Evolutionary conservation across 2,797 vertebrate species (phyloP).

Genomic region (Thalassophryne amazonica): DNA sequence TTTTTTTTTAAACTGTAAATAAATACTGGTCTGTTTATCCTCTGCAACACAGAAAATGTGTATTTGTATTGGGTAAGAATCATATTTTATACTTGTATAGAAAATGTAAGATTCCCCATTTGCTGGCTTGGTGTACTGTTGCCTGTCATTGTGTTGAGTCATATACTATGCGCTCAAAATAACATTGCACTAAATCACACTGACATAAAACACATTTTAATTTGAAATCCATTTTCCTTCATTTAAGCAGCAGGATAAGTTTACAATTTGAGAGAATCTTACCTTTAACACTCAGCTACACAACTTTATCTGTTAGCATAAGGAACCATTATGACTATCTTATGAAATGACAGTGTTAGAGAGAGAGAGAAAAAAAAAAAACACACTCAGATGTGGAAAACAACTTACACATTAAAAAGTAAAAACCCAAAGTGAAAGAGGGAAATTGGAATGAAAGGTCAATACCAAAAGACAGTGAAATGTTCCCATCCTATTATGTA

Average conservation of each 20-base stretch:
- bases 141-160: conserved; percentile 43
- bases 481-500: too few relatives aligned
- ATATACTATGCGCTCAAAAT: conserved; percentile 38
- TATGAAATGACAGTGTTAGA: too few relatives aligned
- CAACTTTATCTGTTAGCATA: too few relatives aligned
- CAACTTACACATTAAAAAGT: too few relatives aligned
- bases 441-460: too few relatives aligned
- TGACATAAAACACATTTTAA: conserved; percentile 1
- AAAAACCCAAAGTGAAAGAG: too few relatives aligned
- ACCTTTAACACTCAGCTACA: too few relatives aligned
- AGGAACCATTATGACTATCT: too few relatives aligned
- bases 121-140: conserved; percentile 56
- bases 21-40: conserved; percentile 42
- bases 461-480: too few relatives aligned
- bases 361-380: too few relatives aligned
- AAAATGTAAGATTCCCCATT: conserved; percentile 26
- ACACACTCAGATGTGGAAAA: not conserved
- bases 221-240: not conserved
- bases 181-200: conserved; percentile 43
- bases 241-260: too few relatives aligned
- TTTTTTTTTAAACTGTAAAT: conserved; percentile 47
- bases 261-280: too few relatives aligned
- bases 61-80: conserved; percentile 45
- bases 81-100: conserved; percentile 24
- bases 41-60: conserved; percentile 40